phyloP scores from a whole-genome alignment of 2,888 invertebrate genomes.

The Adela reaumurella region DNA sequence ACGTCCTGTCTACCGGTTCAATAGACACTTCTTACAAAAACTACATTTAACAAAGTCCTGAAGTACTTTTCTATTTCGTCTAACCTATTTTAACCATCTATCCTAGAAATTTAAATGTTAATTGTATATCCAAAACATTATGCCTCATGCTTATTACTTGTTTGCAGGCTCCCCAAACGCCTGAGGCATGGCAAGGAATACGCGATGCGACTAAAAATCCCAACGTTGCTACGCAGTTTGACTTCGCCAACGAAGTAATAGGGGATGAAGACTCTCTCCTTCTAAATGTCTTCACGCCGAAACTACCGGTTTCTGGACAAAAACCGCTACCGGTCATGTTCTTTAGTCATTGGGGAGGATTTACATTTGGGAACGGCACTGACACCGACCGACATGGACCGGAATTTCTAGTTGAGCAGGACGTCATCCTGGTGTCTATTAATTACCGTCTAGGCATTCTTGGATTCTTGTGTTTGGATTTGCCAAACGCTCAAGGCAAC shows the following conservation, averaged over 20 bases:
- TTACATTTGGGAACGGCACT: conserved; percentile 39
- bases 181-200: conserved; percentile 56
- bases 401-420: conserved; percentile 38
- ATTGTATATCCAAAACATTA: no score
- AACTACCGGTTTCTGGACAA: conserved; percentile 20
- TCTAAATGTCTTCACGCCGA: conserved; percentile 65
- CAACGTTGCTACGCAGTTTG: conserved; percentile 62
- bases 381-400: conserved; percentile 34
- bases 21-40: no score
- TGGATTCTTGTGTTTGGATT: conserved; percentile 35
- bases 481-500: conserved; percentile 42
- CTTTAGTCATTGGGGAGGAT: conserved; percentile 46
- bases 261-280: conserved; percentile 65
- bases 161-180: conserved; percentile 32
- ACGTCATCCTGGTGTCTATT: conserved; percentile 36
- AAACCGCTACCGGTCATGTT: conserved; percentile 38
- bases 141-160: no score
- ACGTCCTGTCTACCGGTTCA: no score
- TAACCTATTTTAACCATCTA: no score
- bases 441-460: conserved; percentile 45
- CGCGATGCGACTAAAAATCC: conserved; percentile 62
- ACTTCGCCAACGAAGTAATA: conserved; percentile 42
- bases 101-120: no score
- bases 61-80: no score
- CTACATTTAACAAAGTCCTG: no score